Evolutionary conservation across 2,797 vertebrate species (phyloP).

Genomic region (Ctenochaetus hawaiiensis): DNA sequence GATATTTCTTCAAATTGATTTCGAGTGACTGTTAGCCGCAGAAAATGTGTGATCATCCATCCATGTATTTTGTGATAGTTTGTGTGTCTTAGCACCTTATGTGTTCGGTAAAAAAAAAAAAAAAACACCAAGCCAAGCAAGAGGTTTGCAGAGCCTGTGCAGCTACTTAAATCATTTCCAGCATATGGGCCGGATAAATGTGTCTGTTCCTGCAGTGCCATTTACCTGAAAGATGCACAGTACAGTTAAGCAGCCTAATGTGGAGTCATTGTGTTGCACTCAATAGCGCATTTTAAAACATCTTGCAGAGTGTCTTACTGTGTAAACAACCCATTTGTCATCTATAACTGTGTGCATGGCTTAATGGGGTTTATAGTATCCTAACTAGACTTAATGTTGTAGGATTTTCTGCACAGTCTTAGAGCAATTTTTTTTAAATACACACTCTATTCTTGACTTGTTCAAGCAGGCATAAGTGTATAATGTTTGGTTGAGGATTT

Average conservation of each 20-base stretch:
- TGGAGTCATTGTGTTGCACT: neutral
- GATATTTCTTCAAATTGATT: neutral
- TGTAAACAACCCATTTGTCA: constrained; percentile 18
- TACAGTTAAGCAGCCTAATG: constrained; percentile 16
- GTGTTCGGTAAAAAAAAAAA: neutral
- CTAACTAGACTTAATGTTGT: neutral
- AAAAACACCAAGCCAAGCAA: neutral
- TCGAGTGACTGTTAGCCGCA: neutral
- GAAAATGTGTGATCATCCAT: neutral
- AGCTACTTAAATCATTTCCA: constrained; percentile 26
- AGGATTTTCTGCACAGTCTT: neutral
- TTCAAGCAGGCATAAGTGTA: no score
- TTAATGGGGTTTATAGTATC: neutral
- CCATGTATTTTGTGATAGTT: neutral
- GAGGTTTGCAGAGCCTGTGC: neutral
- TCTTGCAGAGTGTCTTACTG: neutral
- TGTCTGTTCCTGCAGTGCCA: constrained; percentile 1
- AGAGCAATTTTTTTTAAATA: constrained; percentile 2
- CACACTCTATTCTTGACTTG: neutral
- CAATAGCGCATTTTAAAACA: constrained; percentile 26
- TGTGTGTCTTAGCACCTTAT: neutral
- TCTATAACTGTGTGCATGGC: neutral
- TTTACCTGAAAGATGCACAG: constrained; percentile 19
- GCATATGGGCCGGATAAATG: neutral
- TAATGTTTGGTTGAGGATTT: no score